Base-by-base conservation (phyloP, 2,888 invertebrate genomes). In the Archips xylosteana region DNA sequence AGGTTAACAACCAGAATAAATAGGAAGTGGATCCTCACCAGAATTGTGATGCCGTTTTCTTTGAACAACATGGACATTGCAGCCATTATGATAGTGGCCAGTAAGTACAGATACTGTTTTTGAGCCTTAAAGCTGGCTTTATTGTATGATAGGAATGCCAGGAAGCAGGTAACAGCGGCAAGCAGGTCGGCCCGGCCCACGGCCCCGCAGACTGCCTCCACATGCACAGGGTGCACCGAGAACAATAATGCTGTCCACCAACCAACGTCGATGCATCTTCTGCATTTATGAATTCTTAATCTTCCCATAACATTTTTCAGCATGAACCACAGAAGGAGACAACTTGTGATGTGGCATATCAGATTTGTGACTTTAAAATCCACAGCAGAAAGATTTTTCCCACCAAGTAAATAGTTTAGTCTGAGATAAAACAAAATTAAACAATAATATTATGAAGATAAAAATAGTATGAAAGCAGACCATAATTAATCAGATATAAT, bases 101-200 rank as follows among this genome's bases (percentile, higher is more conserved):
- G 6, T 74, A 92, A 80, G 82, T 83, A 86, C 0, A 84, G 23
- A 71, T 80, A 81, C 36, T 72, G 79, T 65, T 64, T 75, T 74
- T 39, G 79, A 42, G 69, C 75, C 70, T 74, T 80, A 45, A 75
- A 81, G 51, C 84, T 79, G 15, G 88, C 80, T 79, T 86, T 85
- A n/a, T 95, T 92, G 87, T 97, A 98, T 66, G 94, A 87, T 75
- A 97, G 87, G 79, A 98, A 95, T 57, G 97, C 95, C 65, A 96
- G 77, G 79, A 98, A 95, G 85, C 97, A 98, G 78, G 97, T 96
- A 10, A 97, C 89, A 3, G 97, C 96, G 86, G 98, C 97, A 76
- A 99, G 93, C 68, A 99, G 92, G 89, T 99, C 99, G 49, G 99
- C 99, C 84, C 99, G 94, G 36, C 99, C 99, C 12, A 99, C 99